These are phyloP conservation scores for Salvelinus namaycush DNA, from an alignment of 2,113 vertebrate genomes.

Conservation along the genomic window DNA sequence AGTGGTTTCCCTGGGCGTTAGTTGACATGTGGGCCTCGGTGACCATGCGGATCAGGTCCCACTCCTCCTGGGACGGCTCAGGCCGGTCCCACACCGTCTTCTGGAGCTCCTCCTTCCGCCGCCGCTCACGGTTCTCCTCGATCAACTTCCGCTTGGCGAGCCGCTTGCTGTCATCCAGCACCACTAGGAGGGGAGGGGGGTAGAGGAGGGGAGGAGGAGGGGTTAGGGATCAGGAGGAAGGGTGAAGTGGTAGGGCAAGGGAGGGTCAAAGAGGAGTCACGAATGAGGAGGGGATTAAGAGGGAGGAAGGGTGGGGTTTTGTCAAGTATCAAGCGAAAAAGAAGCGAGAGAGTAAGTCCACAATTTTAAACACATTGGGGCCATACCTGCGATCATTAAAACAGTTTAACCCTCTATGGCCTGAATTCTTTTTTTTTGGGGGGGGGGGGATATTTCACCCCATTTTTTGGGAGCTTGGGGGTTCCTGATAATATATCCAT, in stretches of 20 bases:
- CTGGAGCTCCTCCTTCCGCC: constrained; percentile 88
- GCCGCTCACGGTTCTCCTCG: constrained; percentile 93
- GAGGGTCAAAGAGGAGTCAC: not conserved
- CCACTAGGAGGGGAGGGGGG: constrained; percentile 77
- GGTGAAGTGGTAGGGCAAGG: not conserved
- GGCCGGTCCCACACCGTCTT: constrained; percentile 88
- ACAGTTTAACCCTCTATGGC: not conserved
- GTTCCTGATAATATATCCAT: too few species aligned
- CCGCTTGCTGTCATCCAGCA: constrained; percentile 94
- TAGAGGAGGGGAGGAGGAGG: not conserved
- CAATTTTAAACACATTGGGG: too few species aligned
- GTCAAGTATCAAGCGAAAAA: not conserved
- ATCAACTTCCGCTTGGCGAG: constrained; percentile 95
- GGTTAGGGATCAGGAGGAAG: not conserved
- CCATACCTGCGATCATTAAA: too few species aligned
- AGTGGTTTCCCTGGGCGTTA: constrained; percentile 97
- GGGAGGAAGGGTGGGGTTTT: not conserved
- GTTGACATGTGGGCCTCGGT: constrained; percentile 96
- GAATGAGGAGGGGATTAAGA: not conserved
- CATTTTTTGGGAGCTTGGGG: too few species aligned
- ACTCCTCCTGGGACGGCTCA: constrained; percentile 92
- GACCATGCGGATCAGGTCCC: constrained; percentile 94
- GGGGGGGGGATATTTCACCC: too few species aligned
- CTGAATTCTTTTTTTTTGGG: too few species aligned
- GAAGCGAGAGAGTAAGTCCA: too few species aligned